These are phyloP conservation scores for Apamea epomidion DNA, from an alignment of 2,888 invertebrate species.

Conservation along the genomic window DNA sequence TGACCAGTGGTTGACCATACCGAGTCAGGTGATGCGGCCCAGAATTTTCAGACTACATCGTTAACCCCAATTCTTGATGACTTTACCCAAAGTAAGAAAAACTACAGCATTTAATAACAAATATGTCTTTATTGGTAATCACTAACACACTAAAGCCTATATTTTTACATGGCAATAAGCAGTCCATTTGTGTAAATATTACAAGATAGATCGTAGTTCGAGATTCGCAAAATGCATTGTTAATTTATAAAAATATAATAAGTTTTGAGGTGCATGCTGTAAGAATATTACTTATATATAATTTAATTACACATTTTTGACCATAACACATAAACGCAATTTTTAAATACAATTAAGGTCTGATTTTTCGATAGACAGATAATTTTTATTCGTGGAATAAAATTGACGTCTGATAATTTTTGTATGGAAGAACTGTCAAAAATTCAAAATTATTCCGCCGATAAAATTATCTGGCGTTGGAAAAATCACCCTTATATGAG, in stretches of 20 bases:
- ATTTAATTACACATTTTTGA: not conserved
- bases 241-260: conserved; percentile 23
- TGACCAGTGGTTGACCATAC: not conserved
- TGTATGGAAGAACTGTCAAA: no score
- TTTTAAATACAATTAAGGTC: conserved; percentile 3
- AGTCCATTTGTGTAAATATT: conserved; percentile 35
- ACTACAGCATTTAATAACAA: conserved; percentile 38
- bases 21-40: not conserved
- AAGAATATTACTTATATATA: not conserved
- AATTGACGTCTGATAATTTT: no score
- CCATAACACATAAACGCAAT: conserved; percentile 12
- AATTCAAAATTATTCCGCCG: no score
- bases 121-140: conserved; percentile 53
- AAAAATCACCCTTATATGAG: not conserved
- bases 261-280: conserved; percentile 12
- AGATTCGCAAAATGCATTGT: conserved; percentile 37
- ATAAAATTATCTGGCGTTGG: no score
- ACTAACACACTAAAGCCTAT: conserved; percentile 40
- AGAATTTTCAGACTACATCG: not conserved
- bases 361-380: no score
- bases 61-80: not conserved
- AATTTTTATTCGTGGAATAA: no score
- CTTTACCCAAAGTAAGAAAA: not conserved
- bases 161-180: conserved; percentile 53
- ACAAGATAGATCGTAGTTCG: conserved; percentile 20